phyloP scores from a whole-genome alignment of 2,888 invertebrate genomes.

The Pedicia rivosa region DNA sequence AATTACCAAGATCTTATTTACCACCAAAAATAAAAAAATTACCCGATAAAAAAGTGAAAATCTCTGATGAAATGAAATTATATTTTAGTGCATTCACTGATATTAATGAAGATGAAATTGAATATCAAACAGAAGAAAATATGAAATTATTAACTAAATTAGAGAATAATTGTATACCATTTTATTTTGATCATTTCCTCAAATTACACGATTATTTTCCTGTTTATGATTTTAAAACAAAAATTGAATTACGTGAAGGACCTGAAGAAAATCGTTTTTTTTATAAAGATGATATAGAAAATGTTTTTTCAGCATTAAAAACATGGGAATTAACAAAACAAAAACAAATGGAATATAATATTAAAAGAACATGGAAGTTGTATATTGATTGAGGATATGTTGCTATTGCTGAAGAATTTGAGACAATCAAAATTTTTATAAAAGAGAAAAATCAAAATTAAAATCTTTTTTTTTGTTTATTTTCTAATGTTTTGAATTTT shows the following conservation, averaged over 20 bases:
- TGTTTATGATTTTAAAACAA: slow-evolving; percentile 26
- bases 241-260: slow-evolving; percentile 24
- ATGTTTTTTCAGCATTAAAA: slow-evolving; percentile 14
- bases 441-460: too few relatives aligned
- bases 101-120: slow-evolving; percentile 11
- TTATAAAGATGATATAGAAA: slow-evolving; percentile 17
- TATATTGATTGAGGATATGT: slow-evolving; percentile 23
- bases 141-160: slow-evolving; percentile 18
- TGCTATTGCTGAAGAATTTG: too few relatives aligned
- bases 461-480: too few relatives aligned
- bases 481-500: too few relatives aligned
- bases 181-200: slow-evolving; percentile 28
- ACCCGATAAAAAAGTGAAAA: neutral
- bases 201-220: slow-evolving; percentile 26
- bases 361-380: slow-evolving; percentile 23
- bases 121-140: slow-evolving; percentile 13
- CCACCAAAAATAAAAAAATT: slow-evolving; percentile 13
- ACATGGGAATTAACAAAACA: slow-evolving; percentile 19
- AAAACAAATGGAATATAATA: slow-evolving; percentile 25
- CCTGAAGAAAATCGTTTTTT: slow-evolving; percentile 19
- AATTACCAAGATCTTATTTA: slow-evolving; percentile 19
- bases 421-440: too few relatives aligned
- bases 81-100: slow-evolving; percentile 24
- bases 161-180: slow-evolving; percentile 26
- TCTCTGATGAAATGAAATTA: slow-evolving; percentile 21